Evolutionary conservation across 2,797 vertebrate genomes (phyloP).

Genomic region (Peromyscus attwateri): DNA sequence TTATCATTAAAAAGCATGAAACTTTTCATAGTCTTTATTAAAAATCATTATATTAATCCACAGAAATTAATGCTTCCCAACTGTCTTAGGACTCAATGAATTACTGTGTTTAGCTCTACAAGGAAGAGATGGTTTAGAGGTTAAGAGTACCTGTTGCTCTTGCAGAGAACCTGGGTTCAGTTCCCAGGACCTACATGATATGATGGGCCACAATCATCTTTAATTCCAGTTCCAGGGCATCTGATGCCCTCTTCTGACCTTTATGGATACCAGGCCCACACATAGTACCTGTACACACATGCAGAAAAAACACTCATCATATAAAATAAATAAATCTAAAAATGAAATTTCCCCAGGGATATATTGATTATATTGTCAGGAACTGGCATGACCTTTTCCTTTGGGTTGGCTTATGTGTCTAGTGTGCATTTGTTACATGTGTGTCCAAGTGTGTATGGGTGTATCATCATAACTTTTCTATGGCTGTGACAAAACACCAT

Average conservation of each 20-base stretch:
- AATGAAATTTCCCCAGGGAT: neutral
- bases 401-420: neutral
- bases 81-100: conserved; percentile 33
- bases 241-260: neutral
- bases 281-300: neutral
- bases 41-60: conserved; percentile 50
- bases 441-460: neutral
- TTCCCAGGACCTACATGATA: neutral
- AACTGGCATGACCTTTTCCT: neutral
- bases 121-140: neutral
- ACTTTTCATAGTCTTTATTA: conserved; percentile 54
- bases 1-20: conserved; percentile 53
- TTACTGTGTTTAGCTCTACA: conserved; percentile 33
- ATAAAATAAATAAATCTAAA: neutral
- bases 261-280: neutral
- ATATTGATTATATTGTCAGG: neutral
- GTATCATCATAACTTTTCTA: neutral
- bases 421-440: neutral
- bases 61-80: conserved; percentile 46
- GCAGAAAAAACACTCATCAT: neutral
- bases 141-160: neutral
- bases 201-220: neutral
- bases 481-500: neutral
- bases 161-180: neutral
- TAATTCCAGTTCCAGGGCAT: neutral